phyloP scores from a whole-genome alignment of 37 sponge, comb jelly and placozoan species.

The Dysidea cf. avara region DNA sequence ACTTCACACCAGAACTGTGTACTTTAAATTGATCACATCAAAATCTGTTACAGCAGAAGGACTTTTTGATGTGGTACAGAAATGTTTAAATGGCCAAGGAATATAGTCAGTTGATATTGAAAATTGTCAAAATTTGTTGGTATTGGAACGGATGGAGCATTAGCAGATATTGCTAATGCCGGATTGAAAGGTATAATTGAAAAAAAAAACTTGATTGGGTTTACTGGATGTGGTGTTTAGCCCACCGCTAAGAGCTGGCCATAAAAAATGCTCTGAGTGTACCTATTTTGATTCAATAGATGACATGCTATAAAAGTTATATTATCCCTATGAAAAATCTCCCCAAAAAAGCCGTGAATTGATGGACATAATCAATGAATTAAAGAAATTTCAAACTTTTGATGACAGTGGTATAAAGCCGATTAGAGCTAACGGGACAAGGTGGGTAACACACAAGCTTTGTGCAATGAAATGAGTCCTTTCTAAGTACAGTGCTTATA shows the following conservation, averaged over 20 bases:
- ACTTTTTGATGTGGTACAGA: slow-evolving; percentile 22
- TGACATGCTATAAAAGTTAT: slow-evolving; percentile 58
- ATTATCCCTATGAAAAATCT: slow-evolving; percentile 48
- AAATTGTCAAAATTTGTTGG: slow-evolving; percentile 52
- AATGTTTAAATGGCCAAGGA: slow-evolving; percentile 23
- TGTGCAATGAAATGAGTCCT: slow-evolving; percentile 40
- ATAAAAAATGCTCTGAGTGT: slow-evolving; percentile 60
- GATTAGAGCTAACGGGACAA: slow-evolving; percentile 32
- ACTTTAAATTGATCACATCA: slow-evolving; percentile 30
- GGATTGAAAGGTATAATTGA: slow-evolving; percentile 70
- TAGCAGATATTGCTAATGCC: slow-evolving; percentile 9
- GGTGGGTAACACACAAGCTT: slow-evolving; percentile 36
- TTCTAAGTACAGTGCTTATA: no score
- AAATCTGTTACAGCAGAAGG: slow-evolving; percentile 32
- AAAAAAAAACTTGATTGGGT: slow-evolving; percentile 49
- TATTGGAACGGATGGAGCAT: slow-evolving; percentile 65
- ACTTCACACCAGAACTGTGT: slow-evolving; percentile 43
- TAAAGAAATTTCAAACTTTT: slow-evolving; percentile 4
- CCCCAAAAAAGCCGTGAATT: slow-evolving; percentile 13
- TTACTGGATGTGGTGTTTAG: slow-evolving; percentile 83
- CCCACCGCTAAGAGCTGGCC: slow-evolving; percentile 57
- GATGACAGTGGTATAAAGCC: slow-evolving; percentile 20
- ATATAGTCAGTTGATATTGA: slow-evolving; percentile 24
- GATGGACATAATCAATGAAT: slow-evolving; percentile 7
- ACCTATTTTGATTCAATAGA: slow-evolving; percentile 63